A percentile compares a stretch with the other conserved stretches of the same genome.
Evolutionary conservation across 1,140 invertebrate genomes (phyloP).

Genomic region (Vanessa tameamea): DNA sequence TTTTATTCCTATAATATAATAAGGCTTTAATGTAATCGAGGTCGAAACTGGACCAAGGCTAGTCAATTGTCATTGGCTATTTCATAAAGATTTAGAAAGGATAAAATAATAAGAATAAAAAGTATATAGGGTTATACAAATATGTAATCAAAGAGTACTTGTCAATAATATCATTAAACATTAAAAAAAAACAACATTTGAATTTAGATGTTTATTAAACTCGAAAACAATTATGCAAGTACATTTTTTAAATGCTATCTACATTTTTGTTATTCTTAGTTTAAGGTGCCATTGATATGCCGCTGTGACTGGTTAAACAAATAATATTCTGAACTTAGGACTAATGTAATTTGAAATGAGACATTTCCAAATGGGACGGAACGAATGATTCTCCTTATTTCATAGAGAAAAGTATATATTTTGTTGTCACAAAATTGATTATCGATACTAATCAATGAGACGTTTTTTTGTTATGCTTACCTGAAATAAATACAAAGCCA

Average conservation of each 20-base stretch:
- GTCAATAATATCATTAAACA: background rate
- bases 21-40: too few relatives aligned
- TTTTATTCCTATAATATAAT: too few relatives aligned
- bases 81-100: too few relatives aligned
- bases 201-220: slow-evolving; percentile 62
- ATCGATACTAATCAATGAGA: background rate
- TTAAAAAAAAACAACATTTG: background rate
- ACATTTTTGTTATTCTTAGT: slow-evolving; percentile 59
- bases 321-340: slow-evolving; percentile 53
- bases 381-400: slow-evolving; percentile 28
- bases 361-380: slow-evolving; percentile 49
- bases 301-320: slow-evolving; percentile 71
- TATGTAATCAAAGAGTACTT: too few relatives aligned
- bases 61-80: too few relatives aligned
- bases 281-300: slow-evolving; percentile 67
- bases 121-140: too few relatives aligned
- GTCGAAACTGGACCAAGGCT: too few relatives aligned
- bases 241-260: slow-evolving; percentile 71
- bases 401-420: slow-evolving; percentile 18
- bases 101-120: too few relatives aligned
- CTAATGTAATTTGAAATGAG: slow-evolving; percentile 48
- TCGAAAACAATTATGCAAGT: slow-evolving; percentile 74
- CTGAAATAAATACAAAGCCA: too few relatives aligned
- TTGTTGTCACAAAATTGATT: slow-evolving; percentile 18
- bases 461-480: background rate